Conservation (phyloP, 2,888 invertebrate genomes). For the Tetragonisca angustula region DNA sequence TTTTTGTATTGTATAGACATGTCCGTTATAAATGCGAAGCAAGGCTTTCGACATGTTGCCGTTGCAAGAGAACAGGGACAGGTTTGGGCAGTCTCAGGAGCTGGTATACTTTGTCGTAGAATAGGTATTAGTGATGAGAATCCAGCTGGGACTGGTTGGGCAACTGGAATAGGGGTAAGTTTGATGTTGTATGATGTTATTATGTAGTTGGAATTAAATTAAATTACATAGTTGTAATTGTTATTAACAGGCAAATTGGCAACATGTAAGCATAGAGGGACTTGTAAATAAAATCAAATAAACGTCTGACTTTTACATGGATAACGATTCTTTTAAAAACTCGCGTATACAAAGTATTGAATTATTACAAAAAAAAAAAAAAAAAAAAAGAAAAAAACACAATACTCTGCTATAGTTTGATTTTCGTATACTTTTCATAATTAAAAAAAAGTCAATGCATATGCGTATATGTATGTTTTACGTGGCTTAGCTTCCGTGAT, state of each 20-base stretch:
- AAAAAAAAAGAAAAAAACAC: slow-evolving; percentile 14
- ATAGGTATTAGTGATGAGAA: slow-evolving; percentile 90
- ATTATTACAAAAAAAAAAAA: slow-evolving; percentile 25
- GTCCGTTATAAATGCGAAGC: slow-evolving; percentile 80
- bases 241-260: slow-evolving; percentile 81
- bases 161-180: slow-evolving; percentile 87
- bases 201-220: slow-evolving; percentile 67
- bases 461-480: slow-evolving; percentile 23
- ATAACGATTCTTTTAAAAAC: not conserved
- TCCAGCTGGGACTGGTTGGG: slow-evolving; percentile 92
- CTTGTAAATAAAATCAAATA: slow-evolving; percentile 74
- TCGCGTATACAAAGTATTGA: slow-evolving; percentile 27
- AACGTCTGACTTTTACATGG: slow-evolving; percentile 17
- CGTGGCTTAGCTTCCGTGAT: slow-evolving; percentile 34
- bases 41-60: slow-evolving; percentile 90
- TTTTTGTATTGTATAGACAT: slow-evolving; percentile 70
- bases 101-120: slow-evolving; percentile 89
- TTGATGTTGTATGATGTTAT: slow-evolving; percentile 3
- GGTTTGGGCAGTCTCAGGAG: slow-evolving; percentile 91
- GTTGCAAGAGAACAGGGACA: slow-evolving; percentile 87
- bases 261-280: slow-evolving; percentile 78
- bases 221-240: slow-evolving; percentile 10
- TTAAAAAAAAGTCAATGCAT: slow-evolving; percentile 12
- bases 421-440: slow-evolving; percentile 35
- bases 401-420: slow-evolving; percentile 14